Percentiles rank a stretch among this genome's conserved stretches.
Conservation (phyloP, 2,888 invertebrate species). For the Bruchidius siliquastri region DNA sequence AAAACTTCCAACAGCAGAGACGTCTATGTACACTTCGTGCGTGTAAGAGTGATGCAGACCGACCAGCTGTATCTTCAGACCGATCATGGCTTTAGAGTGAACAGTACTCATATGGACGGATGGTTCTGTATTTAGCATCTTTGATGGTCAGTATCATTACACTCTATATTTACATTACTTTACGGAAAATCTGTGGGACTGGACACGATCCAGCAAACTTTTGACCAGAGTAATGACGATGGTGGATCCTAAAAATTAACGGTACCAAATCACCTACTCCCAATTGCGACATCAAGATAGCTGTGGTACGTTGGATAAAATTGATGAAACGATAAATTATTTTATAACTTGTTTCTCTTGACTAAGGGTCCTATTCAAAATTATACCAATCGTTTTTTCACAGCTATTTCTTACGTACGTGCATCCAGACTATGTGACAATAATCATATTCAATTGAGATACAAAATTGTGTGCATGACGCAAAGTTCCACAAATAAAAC, state of each 20-base stretch:
- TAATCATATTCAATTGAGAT: too few relatives aligned
- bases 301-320: neutral
- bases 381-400: too few relatives aligned
- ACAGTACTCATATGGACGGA: conserved; percentile 31
- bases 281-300: neutral
- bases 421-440: too few relatives aligned
- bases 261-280: neutral
- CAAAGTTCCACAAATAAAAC: too few relatives aligned
- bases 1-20: neutral
- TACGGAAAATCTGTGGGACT: neutral
- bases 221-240: neutral
- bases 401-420: too few relatives aligned
- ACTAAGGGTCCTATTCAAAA: too few relatives aligned
- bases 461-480: too few relatives aligned
- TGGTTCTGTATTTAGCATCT: conserved; percentile 38
- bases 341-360: too few relatives aligned
- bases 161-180: conserved; percentile 30
- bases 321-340: too few relatives aligned
- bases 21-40: conserved; percentile 30
- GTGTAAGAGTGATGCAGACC: conserved; percentile 39
- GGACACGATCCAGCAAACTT: neutral
- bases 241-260: neutral
- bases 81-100: conserved; percentile 22
- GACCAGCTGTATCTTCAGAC: conserved; percentile 30
- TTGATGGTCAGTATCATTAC: conserved; percentile 35